phyloP scores from a whole-genome alignment of 2,888 invertebrate genomes.

The Drosophila kokeensis region DNA sequence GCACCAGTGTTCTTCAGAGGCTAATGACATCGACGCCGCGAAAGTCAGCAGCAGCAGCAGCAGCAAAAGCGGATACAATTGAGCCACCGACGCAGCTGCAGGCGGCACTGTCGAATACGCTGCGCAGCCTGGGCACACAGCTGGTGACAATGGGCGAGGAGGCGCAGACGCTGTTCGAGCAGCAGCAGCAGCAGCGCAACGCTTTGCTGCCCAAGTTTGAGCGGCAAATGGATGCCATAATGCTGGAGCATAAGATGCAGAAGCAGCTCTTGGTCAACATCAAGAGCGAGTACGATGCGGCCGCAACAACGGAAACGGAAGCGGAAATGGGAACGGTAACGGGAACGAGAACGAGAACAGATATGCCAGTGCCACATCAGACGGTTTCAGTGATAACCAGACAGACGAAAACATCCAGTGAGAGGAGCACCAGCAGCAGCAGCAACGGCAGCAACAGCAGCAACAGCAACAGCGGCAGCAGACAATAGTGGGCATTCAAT shows the following conservation, averaged over 20 bases:
- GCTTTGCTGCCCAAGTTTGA: slow-evolving; percentile 58
- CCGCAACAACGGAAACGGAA: slow-evolving; percentile 4
- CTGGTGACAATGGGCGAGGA: slow-evolving; percentile 74
- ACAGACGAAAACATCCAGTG: slow-evolving; percentile 32
- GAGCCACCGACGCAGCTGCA: slow-evolving; percentile 59
- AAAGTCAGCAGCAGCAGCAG: slow-evolving; percentile 27
- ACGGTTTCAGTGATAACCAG: slow-evolving; percentile 57
- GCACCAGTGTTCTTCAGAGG: slow-evolving; percentile 44
- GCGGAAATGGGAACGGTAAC: neutral
- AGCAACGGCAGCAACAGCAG: neutral
- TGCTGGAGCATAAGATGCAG: slow-evolving; percentile 82
- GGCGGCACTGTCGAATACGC: slow-evolving; percentile 77
- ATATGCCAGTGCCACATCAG: slow-evolving; percentile 16
- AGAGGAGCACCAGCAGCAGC: slow-evolving; percentile 1
- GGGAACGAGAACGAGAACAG: neutral
- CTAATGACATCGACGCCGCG: slow-evolving; percentile 38
- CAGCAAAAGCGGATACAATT: neutral
- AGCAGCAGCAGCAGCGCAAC: slow-evolving; percentile 48
- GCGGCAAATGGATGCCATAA: slow-evolving; percentile 82
- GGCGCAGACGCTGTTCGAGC: slow-evolving; percentile 75
- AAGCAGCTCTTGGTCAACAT: slow-evolving; percentile 82
- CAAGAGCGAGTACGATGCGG: slow-evolving; percentile 80
- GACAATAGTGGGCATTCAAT: slow-evolving; percentile 22
- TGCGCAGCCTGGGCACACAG: slow-evolving; percentile 79
- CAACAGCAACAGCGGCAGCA: slow-evolving; percentile 24